Evolutionary conservation across 2,113 vertebrate species (phyloP).

Genomic region (Actenoides hombroni): DNA sequence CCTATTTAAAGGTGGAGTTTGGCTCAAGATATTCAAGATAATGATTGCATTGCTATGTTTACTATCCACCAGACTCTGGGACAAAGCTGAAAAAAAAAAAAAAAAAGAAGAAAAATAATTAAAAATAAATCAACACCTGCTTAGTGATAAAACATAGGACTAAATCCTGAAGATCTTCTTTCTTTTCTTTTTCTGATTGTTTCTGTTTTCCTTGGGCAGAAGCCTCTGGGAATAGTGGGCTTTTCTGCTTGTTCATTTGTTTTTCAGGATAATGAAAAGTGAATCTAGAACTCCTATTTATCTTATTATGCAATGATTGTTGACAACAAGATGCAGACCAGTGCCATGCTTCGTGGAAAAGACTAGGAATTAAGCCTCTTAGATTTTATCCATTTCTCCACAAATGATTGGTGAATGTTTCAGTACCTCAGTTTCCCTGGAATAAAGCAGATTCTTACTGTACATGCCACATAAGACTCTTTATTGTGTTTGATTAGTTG

Average conservation of each 20-base stretch:
- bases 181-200: neutral
- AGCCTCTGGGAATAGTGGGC: neutral
- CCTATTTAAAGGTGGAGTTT: slow-evolving; percentile 61
- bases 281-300: neutral
- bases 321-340: neutral
- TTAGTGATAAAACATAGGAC: neutral
- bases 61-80: neutral
- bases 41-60: slow-evolving; percentile 44
- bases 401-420: neutral
- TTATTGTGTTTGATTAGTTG: neutral
- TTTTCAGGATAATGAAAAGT: neutral
- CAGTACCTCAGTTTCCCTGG: neutral
- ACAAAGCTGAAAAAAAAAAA: neutral
- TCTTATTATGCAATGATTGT: neutral
- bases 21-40: slow-evolving; percentile 37
- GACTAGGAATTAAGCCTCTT: neutral
- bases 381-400: neutral
- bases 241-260: neutral
- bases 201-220: neutral
- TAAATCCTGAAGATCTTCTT: neutral
- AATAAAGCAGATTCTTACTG: neutral
- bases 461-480: accelerated
- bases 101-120: neutral
- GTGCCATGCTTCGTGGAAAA: neutral
- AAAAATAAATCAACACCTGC: neutral